Base-by-base conservation (phyloP, 1,140 invertebrate genomes). In the Heliothis subflexa region DNA sequence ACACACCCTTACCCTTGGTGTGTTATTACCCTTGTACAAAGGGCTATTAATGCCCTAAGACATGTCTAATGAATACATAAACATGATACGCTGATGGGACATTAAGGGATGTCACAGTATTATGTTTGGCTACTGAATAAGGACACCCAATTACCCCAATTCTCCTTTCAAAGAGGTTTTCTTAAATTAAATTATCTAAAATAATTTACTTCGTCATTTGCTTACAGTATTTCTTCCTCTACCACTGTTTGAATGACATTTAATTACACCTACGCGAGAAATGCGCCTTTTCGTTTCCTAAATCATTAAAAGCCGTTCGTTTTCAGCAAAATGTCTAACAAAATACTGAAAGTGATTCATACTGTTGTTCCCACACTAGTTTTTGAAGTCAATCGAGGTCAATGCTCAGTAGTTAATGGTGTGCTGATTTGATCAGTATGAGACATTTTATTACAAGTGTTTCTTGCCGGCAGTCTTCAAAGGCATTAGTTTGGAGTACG, bases 281-380 rank as follows among this genome's bases (percentile, higher is more conserved):
- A 40, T 7, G 5, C 5, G 4, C 33, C 5, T 40, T 40, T 40
- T 7, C 33, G 33, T 40, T 40, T 40, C 33, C 33, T 40, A 40
- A 40, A 40, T 40, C 33, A 40, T 40, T 3, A 40, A 40, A 40
- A 1, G 33, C 33, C 33, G 0, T 9, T 9, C 33, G 33, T 40
- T 40, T 40, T 40, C 33, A 40, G 33, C 0, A 40, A 40, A 40
- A 40, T 40, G 5, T 40, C 33, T 9, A 40, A 57, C 10, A 25
- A 59, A 59, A 59, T 57, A 21, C 40, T 9, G 18, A 1, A 13
- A 66, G 2, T 66, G 40, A 47, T 47, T 40, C 40, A 16, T 18
- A 55, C n/a, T 21, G 45, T 18, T 47, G 10, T 66, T 66, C 62
- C 40, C 62, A 66, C 62, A 66, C 62, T 66, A 66, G 62, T 66